A percentile compares a stretch with the other conserved stretches of the same genome.
Conservation (phyloP, 1,140 invertebrate genomes). For the Maconellicoccus hirsutus region DNA sequence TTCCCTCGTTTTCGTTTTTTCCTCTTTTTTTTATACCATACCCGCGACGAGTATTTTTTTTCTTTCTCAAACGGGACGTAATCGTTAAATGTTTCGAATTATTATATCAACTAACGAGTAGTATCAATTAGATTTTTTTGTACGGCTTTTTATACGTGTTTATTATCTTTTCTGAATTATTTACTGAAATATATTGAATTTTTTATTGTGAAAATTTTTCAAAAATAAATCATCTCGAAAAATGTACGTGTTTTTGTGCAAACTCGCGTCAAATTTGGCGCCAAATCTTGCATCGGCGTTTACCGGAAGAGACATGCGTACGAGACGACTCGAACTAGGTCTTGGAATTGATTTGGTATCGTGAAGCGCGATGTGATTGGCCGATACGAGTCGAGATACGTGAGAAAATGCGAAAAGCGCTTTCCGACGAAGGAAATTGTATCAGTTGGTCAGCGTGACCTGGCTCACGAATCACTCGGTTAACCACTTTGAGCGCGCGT, state of each 20-base stretch:
- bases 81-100: neutral
- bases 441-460: neutral
- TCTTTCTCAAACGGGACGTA: neutral
- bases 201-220: neutral
- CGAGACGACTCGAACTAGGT: neutral
- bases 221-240: constrained; percentile 7
- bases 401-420: neutral
- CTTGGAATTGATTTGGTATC: neutral
- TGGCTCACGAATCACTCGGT: neutral
- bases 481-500: neutral
- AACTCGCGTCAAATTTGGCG: no score
- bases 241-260: neutral
- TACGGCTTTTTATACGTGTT: neutral
- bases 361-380: neutral
- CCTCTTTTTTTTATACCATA: neutral
- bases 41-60: neutral
- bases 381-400: neutral
- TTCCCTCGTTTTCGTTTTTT: neutral
- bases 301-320: neutral
- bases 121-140: neutral
- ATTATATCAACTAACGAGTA: neutral
- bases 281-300: no score
- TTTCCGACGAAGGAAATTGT: neutral
- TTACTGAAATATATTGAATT: constrained; percentile 10
- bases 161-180: neutral